phyloP scores from a whole-genome alignment of 2,888 invertebrate genomes.

The Celastrina argiolus region DNA sequence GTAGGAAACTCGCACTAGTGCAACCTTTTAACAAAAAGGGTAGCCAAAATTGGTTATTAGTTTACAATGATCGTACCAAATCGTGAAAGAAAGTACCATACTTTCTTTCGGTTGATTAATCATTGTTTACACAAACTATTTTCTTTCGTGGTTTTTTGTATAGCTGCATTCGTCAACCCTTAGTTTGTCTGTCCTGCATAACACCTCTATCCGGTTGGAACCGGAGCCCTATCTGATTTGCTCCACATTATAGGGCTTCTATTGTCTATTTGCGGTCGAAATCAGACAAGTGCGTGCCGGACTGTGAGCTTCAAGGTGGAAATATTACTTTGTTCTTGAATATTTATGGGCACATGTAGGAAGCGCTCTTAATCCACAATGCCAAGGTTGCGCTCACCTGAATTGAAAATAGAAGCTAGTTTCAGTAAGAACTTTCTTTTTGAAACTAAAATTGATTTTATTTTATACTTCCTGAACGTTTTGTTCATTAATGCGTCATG shows the following conservation, averaged over 20 bases:
- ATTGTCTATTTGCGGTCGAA: slow-evolving; percentile 17
- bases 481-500: no score
- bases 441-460: background rate
- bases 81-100: no score
- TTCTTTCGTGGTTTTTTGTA: no score
- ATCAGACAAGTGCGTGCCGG: slow-evolving; percentile 10
- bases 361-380: background rate
- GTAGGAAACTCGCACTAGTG: no score
- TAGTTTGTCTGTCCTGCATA: background rate
- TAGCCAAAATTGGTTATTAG: no score
- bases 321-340: background rate
- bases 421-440: background rate
- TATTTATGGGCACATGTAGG: background rate
- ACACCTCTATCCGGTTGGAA: background rate
- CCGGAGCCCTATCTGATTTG: slow-evolving; percentile 1
- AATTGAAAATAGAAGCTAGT: background rate
- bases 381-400: background rate
- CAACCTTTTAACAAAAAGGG: no score
- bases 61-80: no score
- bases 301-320: slow-evolving; percentile 10
- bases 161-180: background rate
- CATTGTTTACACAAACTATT: no score
- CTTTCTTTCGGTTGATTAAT: no score
- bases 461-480: no score
- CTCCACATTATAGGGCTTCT: slow-evolving; percentile 13